Evolutionary conservation across 1,140 invertebrate species (phyloP).

Genomic region (Melipona quadrifasciata): DNA sequence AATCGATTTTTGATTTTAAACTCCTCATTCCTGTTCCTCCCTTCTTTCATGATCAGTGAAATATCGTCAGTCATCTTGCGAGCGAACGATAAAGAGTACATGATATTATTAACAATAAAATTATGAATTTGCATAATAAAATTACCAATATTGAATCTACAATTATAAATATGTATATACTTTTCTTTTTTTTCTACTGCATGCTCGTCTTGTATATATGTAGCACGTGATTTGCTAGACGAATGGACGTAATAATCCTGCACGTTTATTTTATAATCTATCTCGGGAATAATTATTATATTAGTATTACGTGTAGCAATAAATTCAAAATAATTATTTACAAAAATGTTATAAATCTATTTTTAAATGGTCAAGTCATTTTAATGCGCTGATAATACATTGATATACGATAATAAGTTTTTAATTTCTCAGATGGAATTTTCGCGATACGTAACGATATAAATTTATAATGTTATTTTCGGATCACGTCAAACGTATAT

Average conservation of each 20-base stretch:
- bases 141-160: conserved; percentile 53
- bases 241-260: background rate
- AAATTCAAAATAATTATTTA: background rate
- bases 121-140: conserved; percentile 68
- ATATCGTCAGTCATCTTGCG: conserved; percentile 31
- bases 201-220: background rate
- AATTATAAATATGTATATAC: conserved; percentile 17
- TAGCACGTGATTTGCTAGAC: background rate
- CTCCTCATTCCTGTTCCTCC: conserved; percentile 17
- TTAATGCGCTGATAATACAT: background rate
- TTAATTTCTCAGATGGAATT: background rate
- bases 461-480: background rate
- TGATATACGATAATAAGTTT: background rate
- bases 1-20: conserved; percentile 31
- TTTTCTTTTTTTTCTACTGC: conserved; percentile 3
- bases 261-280: background rate
- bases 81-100: conserved; percentile 53
- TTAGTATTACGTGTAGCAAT: background rate
- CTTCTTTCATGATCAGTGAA: conserved; percentile 37
- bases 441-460: background rate
- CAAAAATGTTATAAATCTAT: background rate
- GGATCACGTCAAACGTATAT: background rate
- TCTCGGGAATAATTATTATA: background rate
- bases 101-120: conserved; percentile 60
- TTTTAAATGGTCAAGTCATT: background rate